These are phyloP conservation scores for Brachypodius melanocephalos DNA, from an alignment of 2,113 vertebrate species.

Conservation along the genomic window DNA sequence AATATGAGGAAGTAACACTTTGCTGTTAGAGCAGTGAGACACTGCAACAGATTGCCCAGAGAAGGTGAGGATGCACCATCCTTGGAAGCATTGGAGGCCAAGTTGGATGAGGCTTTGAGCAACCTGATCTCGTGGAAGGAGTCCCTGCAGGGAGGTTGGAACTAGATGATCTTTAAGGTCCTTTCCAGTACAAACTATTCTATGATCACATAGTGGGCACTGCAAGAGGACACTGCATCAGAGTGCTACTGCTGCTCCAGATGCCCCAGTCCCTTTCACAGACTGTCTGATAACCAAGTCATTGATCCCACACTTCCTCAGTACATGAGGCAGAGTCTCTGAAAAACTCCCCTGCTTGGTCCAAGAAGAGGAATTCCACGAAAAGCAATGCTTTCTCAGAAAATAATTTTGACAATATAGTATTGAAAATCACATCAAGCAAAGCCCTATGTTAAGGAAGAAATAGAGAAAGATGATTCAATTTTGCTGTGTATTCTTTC, in stretches of 20 bases:
- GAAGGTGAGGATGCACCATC: not conserved
- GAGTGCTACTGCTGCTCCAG: not conserved
- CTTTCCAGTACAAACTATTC: not conserved
- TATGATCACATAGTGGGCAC: not conserved
- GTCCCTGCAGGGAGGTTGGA: not conserved
- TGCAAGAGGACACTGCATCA: not conserved
- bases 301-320: not conserved
- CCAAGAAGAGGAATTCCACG: not conserved
- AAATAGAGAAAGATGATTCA: not conserved
- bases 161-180: not conserved
- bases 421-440: not conserved
- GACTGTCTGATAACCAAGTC: not conserved
- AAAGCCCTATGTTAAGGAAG: not conserved
- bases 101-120: not conserved
- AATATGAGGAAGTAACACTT: not conserved
- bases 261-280: accelerated
- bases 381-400: not conserved
- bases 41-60: not conserved
- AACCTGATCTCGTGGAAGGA: not conserved
- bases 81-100: not conserved
- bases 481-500: not conserved
- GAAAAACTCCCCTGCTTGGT: not conserved
- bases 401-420: not conserved
- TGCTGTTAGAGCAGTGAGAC: not conserved
- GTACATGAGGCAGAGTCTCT: not conserved